A percentile compares a stretch with the other conserved stretches of the same genome.
phyloP scores from a whole-genome alignment of 64 coral and sea anemone genomes.

The Trachythela sp. region DNA sequence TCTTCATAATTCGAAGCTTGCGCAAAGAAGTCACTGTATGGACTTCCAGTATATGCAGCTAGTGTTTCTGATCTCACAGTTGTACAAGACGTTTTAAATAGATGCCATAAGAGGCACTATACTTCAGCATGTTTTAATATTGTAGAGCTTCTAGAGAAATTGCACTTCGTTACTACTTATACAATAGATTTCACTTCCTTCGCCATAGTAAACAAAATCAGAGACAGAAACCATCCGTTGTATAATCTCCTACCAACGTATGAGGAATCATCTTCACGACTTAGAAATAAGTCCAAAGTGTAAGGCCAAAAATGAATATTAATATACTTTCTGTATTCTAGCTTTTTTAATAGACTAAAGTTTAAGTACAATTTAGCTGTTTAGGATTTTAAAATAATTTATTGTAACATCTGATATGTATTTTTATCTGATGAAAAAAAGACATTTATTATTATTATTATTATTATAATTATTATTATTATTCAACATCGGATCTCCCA shows the following conservation, averaged over 20 bases:
- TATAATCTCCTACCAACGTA: conserved; percentile 4
- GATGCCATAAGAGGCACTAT: too few relatives aligned
- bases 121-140: too few relatives aligned
- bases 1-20: too few relatives aligned
- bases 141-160: too few relatives aligned
- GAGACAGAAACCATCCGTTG: background rate
- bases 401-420: background rate
- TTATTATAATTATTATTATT: too few relatives aligned
- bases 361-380: background rate
- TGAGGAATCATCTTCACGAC: background rate
- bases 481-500: too few relatives aligned
- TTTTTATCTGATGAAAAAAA: background rate
- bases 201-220: background rate
- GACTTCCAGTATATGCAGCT: too few relatives aligned
- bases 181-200: too few relatives aligned
- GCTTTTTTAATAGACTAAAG: background rate
- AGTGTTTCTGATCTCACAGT: too few relatives aligned
- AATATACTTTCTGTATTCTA: background rate
- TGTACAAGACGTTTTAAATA: too few relatives aligned
- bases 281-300: conserved; percentile 8
- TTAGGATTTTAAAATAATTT: background rate
- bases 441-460: too few relatives aligned
- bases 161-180: background rate
- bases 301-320: background rate
- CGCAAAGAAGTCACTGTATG: too few relatives aligned